Conservation (phyloP, 2,797 vertebrate genomes). For the Gadopsis marmoratus region DNA sequence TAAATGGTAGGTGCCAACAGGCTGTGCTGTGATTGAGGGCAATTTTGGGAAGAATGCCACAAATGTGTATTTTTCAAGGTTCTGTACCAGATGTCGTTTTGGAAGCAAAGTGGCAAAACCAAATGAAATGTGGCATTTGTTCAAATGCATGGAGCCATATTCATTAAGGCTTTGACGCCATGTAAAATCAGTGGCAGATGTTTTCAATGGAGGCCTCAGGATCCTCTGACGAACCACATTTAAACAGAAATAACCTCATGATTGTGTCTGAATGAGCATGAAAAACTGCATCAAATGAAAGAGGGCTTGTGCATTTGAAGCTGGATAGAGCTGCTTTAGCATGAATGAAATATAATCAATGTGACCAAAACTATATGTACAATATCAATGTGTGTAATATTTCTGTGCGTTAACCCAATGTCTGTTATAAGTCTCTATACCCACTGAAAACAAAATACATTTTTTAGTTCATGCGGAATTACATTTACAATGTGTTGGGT, state of each 20-base stretch:
- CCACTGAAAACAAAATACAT: neutral
- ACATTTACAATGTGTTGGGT: neutral
- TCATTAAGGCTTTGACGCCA: constrained; percentile 86
- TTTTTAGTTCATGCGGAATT: constrained; percentile 9
- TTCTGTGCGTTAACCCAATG: neutral
- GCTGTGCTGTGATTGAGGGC: constrained; percentile 51
- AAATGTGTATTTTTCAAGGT: constrained; percentile 65
- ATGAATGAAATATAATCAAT: constrained; percentile 34
- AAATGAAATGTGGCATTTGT: constrained; percentile 80
- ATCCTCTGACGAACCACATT: constrained; percentile 64
- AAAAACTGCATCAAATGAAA: constrained; percentile 44
- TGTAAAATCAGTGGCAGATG: constrained; percentile 86
- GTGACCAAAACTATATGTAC: constrained; percentile 21
- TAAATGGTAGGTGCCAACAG: constrained; percentile 47
- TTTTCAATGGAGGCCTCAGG: constrained; percentile 72
- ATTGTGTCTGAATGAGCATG: constrained; percentile 63
- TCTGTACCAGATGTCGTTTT: constrained; percentile 67
- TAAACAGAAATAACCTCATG: constrained; percentile 71
- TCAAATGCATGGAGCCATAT: constrained; percentile 76
- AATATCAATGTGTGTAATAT: constrained; percentile 16
- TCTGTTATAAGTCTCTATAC: neutral
- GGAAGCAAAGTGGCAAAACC: constrained; percentile 63
- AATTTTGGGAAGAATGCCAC: constrained; percentile 62
- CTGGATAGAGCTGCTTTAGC: constrained; percentile 6
- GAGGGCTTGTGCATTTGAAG: constrained; percentile 38